A percentile compares a stretch with the other conserved stretches of the same genome.
Evolutionary conservation across 2,113 vertebrate genomes (phyloP).

Genomic region (Madoqua kirkii): DNA sequence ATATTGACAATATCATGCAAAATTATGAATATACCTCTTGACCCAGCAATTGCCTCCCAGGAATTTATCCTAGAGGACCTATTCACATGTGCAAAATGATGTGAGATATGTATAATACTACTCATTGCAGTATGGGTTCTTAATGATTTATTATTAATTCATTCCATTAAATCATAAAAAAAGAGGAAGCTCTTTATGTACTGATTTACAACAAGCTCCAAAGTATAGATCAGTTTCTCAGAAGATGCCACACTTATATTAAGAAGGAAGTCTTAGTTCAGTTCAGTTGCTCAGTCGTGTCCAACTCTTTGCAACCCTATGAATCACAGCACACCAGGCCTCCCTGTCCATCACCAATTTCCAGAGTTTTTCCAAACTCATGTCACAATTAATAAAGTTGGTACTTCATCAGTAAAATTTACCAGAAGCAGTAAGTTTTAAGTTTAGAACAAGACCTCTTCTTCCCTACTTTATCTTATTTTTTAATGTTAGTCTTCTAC

Average conservation of each 20-base stretch:
- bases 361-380: too few species aligned
- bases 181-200: background rate
- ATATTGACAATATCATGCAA: background rate
- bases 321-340: too few species aligned
- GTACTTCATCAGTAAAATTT: background rate
- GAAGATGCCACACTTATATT: background rate
- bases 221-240: background rate
- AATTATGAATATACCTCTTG: background rate
- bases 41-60: background rate
- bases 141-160: background rate
- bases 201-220: background rate
- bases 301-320: too few species aligned
- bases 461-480: background rate
- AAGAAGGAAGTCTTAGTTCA: background rate
- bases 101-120: background rate
- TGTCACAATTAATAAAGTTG: background rate
- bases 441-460: background rate
- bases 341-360: too few species aligned
- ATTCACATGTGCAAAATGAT: background rate
- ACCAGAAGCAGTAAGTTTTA: background rate
- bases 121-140: background rate
- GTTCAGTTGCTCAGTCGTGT: too few species aligned
- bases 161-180: background rate
- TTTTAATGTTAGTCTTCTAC: background rate
- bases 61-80: background rate